Base-by-base conservation (phyloP, 2,888 invertebrate species). In the Temnothorax ravouxi region DNA sequence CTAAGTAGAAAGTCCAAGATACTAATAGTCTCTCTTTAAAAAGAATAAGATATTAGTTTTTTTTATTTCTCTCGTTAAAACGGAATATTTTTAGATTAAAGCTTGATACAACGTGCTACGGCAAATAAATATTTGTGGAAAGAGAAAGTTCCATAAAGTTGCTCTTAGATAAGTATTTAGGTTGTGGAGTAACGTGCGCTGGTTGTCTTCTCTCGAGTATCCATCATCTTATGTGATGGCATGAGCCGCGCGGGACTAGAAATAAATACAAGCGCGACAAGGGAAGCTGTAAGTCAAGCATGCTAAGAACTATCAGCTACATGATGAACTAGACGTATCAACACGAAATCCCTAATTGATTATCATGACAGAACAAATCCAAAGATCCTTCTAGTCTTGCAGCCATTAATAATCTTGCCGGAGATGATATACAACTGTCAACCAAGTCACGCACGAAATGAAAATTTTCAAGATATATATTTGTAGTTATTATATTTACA, bases 271-370 rank as follows among this genome's bases (percentile, higher is more conserved):
- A 64, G 72, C 44, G 54, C 75, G 59, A 79, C 80, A 64, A 76
- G 83, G 84, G 44, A 74, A 88, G 83, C 85, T 90, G 89, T 91
- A 90, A 88, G 71, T 86, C 84, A 91, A 92, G 90, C 88, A 85
- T 85, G 88, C 84, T 89, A 88, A 87, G 82, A 84, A 89, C 90
- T 90, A 91, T 92, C 92, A 87, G 89, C 92, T 92, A 92, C 89
- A 91, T 88, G 88, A 89, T 83, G 92, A 91, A 92, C 92, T 93
- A 93, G 91, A 79, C 91, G 86, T 90, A 93, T 93, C 92, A 89
- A 91, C 93, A 91, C 90, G 87, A 59, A 69, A 79, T 84, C 72
- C 88, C 88, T 92, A 93, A 93, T 93, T 92, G 92, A 92, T 92
- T 93, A 92, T 93, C 89, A 88, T 92, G 92, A 92, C 92, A 91